These are phyloP conservation scores for Galeopterus variegatus DNA, from an alignment of 2,113 vertebrate genomes.

Conservation along the genomic window DNA sequence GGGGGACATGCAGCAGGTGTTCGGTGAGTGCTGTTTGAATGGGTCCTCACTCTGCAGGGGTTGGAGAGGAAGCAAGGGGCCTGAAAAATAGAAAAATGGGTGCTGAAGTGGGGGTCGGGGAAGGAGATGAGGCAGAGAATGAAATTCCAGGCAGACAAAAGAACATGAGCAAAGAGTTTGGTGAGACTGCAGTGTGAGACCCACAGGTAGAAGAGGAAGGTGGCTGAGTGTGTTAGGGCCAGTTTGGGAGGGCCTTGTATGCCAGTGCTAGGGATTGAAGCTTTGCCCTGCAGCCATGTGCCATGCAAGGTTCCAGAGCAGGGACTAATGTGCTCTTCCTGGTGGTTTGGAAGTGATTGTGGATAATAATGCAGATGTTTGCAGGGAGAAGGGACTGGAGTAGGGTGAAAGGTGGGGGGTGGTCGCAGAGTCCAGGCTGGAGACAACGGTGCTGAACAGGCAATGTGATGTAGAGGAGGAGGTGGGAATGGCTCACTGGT, in stretches of 20 bases:
- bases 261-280: neutral
- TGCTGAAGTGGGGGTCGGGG: fast-evolving
- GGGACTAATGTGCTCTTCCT: neutral
- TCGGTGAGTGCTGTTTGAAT: neutral
- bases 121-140: neutral
- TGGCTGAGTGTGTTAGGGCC: neutral
- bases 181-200: neutral
- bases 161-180: neutral
- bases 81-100: neutral
- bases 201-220: neutral
- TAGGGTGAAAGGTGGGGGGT: neutral
- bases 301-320: neutral
- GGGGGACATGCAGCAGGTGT: neutral
- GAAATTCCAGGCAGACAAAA: neutral
- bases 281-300: neutral
- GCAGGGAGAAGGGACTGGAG: neutral
- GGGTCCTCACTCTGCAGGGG: neutral
- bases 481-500: neutral
- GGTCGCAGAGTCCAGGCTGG: neutral
- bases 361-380: neutral
- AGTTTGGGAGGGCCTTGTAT: neutral
- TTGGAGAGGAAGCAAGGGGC: neutral
- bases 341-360: neutral
- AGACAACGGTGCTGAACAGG: neutral
- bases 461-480: neutral